Conservation (phyloP, 2,113 vertebrate genomes). For the Sterna hirundo region DNA sequence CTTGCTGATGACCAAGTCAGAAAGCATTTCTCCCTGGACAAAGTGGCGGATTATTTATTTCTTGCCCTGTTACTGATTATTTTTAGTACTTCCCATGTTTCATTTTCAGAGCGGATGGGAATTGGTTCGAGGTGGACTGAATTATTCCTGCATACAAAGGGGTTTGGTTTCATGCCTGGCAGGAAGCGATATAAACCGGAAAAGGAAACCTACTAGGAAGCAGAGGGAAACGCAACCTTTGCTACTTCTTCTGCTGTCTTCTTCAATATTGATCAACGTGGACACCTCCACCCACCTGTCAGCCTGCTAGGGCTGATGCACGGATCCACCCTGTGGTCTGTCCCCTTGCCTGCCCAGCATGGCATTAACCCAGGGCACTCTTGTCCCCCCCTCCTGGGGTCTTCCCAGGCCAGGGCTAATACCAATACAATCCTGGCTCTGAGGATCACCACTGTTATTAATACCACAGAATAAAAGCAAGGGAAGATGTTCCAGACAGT, state of each 20-base stretch:
- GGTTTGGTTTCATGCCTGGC: background rate
- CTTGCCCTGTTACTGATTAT: background rate
- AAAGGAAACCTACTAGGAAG: background rate
- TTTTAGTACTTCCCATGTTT: constrained; percentile 34
- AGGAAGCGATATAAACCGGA: background rate
- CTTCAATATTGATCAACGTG: background rate
- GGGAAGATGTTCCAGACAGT: background rate
- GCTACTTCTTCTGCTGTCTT: background rate
- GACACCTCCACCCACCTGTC: background rate
- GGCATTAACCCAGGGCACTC: background rate
- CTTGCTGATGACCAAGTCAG: constrained; percentile 14
- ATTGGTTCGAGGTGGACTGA: background rate
- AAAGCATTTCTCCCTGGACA: background rate
- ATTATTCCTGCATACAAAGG: background rate
- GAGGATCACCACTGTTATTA: background rate
- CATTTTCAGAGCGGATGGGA: background rate
- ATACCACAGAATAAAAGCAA: background rate
- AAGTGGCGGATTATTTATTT: constrained; percentile 26
- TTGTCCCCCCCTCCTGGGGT: background rate
- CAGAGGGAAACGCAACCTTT: background rate
- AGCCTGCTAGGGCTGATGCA: background rate
- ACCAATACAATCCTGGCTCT: background rate
- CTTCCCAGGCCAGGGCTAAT: background rate
- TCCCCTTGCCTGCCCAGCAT: background rate
- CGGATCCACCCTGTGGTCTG: accelerated